phyloP scores from a whole-genome alignment of 1,140 invertebrate species.

The Aradophagus sp. region DNA sequence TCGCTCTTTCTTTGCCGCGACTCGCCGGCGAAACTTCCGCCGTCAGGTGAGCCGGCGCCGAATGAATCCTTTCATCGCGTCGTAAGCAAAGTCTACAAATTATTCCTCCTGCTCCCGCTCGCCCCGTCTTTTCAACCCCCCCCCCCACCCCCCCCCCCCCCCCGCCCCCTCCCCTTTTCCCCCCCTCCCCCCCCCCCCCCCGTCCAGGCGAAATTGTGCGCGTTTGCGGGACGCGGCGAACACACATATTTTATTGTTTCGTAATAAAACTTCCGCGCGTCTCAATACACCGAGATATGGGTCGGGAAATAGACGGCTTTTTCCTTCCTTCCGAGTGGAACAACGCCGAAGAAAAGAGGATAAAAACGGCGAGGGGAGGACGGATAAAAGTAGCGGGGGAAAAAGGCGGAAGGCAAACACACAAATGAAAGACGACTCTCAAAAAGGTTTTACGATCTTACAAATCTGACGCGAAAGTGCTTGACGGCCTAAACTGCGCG shows the following conservation, averaged over 20 bases:
- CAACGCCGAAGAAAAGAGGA: slow-evolving; percentile 9
- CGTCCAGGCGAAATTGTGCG: slow-evolving; percentile 30
- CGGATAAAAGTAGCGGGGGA: slow-evolving; percentile 7
- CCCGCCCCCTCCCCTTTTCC: too few species aligned
- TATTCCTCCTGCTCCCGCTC: too few species aligned
- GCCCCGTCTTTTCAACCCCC: too few species aligned
- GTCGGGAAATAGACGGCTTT: slow-evolving; percentile 27
- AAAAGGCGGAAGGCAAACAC: slow-evolving; percentile 4
- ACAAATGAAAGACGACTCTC: too few species aligned
- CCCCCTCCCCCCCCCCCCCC: too few species aligned
- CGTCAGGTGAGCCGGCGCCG: too few species aligned
- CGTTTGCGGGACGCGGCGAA: slow-evolving; percentile 42
- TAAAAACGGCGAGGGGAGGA: slow-evolving; percentile 2
- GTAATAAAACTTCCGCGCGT: slow-evolving; percentile 70
- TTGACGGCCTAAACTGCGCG: too few species aligned
- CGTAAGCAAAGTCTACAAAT: too few species aligned
- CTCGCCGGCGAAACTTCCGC: too few species aligned
- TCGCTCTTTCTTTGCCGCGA: too few species aligned
- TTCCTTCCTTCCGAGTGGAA: slow-evolving; percentile 13
- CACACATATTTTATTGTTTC: slow-evolving; percentile 74
- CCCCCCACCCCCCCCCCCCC: too few species aligned
- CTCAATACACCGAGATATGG: slow-evolving; percentile 57
- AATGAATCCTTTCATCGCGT: too few species aligned
- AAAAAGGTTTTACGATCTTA: slow-evolving; percentile 66
- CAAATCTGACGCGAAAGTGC: slow-evolving; percentile 64